Base-by-base conservation (phyloP, 1,140 invertebrate genomes). In the Latrodectus geometricus region DNA sequence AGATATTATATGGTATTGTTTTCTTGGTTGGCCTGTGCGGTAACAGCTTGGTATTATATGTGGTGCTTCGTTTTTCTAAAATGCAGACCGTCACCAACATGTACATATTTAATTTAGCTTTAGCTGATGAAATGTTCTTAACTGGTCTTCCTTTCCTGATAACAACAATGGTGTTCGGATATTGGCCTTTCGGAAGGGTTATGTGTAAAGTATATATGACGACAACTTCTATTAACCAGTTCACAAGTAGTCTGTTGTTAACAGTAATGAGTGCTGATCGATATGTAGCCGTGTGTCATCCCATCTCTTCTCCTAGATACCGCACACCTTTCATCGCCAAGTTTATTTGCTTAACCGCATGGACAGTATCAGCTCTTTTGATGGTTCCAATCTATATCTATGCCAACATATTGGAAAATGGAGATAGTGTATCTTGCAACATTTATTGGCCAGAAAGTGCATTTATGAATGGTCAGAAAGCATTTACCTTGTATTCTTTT, bases 31-130 rank as follows among this genome's bases (percentile, higher is more conserved):
- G 97, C 0, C 92, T 98, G 0, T 93, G 97, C 8, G 97, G 97
- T 5, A 99, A 99, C 90, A 96, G 96, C 0, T 92, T 99, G 17
- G 97, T 99, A 65, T 98, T 99, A 88, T 98, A 98, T 92, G 97
- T 99, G 14, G 96, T 99, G 0, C 90, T 97, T 17, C 93, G 96
- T 8, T 97, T 96, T 91, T 96, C 96, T 20, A 98, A 98, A 91
- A 98, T 98, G 97, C 97, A 99, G 90, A 99, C 97, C 0, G 97
- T 99, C 0, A 98, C 97, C 54, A 99, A 99, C 89, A 96, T 98
- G 93, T 99, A 98, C 91, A 98, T 99, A 84, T 94, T 99, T 4
- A 99, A 99, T 90, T 91, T 99, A 86, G 97, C 97, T 0, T 94
- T 99, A n/a, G 97, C 97, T 0, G 97, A 99, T 90, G 96, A 98